Base-by-base conservation (phyloP, 1,140 invertebrate genomes). In the Meloidogyne hapla region DNA sequence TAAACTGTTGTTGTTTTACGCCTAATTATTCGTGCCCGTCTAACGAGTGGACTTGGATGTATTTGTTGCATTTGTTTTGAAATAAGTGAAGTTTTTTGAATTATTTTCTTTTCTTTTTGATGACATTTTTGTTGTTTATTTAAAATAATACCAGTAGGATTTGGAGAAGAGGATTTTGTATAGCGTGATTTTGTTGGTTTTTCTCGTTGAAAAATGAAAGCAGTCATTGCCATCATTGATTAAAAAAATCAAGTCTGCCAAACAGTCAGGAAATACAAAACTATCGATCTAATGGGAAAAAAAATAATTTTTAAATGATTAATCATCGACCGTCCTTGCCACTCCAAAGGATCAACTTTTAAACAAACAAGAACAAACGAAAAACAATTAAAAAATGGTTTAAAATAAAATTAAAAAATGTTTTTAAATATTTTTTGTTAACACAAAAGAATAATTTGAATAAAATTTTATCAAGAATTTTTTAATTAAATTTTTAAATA, bases 1-100 rank as follows among this genome's bases (percentile, higher is more conserved):
- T 80, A 80, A 3, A 83, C 80, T 56, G 81, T 83, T 21, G 79
- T 80, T 13, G 79, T 80, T 18, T 42, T 21, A 33, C 79, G 66
- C 18, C 79, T 75, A 42, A 80, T 80, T 21, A 80, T n/a, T 12
- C 79, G 78, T n/a, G 79, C 80, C 25, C 79, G 42, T 56, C 77
- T 25, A 23, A 78, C 65, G 6, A 78, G 45, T 25, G 77, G 68
- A 70, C 45, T 77, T 10, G 76, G 72, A 38, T 76, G 73, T 18
- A 77, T 63, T 69, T 69, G 68, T 63, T 72, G 45, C 63, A 62
- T 56, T 63, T 72, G 70, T 63, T 72, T 72, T 23, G 42, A 18
- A 33, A 72, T 62, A 26, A 70, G 15, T 26, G 69, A 63, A 28
- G 33, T 63, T 10, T 72, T 72, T 28, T 45, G 28, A 5, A 23